Evolutionary conservation across 2,888 invertebrate genomes (phyloP), one percentile per base, ranked within the genome.

Genomic region (Abrostola tripartita): DNA sequence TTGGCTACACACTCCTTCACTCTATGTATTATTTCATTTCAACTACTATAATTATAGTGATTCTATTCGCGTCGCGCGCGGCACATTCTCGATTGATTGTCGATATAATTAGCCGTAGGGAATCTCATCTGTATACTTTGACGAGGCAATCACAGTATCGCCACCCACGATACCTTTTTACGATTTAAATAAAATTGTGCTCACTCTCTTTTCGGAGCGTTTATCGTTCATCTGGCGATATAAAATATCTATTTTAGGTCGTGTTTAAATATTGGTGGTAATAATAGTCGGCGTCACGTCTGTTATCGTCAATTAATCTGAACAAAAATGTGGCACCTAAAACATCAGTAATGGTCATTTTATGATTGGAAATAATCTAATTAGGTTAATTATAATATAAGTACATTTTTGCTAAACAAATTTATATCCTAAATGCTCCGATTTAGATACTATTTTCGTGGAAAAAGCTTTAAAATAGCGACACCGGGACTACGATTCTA

Each of bases 61-160:
- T 67, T 82, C 84, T 88, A 87, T 86, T 86, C 71, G 75, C 83
- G 85, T 86, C 84, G 76, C 82, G 75, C 74, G 79, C 82, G 82
- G 76, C 85, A 85, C 84, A 88, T 84, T 88, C 87, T 85, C 87
- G 85, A 90, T 90, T 89, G 88, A 88, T 87, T 86, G 84, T 84
- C 80, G 81, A 83, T 90, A 88, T 87, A 86, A 88, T 88, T 90
- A 89, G 83, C 79, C 76, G 63, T 68, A 73, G 68, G 71, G 71
- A 76, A 74, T 71, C 74, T 77, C 75, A 69, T 77, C 71, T 66
- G 61, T 76, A 68, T 55, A 66, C 70, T 65, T 71, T 68, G 76
- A 73, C 69, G 67, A 76, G 53, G 66, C 72, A 76, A 80, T 79
- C 66, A 52, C 55, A n/a, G 58, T 47, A 49, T 61, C 68, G 68